Percentiles rank a stretch among this genome's conserved stretches.
phyloP scores from a whole-genome alignment of 2,888 invertebrate genomes.

The Leucozona laternaria region DNA sequence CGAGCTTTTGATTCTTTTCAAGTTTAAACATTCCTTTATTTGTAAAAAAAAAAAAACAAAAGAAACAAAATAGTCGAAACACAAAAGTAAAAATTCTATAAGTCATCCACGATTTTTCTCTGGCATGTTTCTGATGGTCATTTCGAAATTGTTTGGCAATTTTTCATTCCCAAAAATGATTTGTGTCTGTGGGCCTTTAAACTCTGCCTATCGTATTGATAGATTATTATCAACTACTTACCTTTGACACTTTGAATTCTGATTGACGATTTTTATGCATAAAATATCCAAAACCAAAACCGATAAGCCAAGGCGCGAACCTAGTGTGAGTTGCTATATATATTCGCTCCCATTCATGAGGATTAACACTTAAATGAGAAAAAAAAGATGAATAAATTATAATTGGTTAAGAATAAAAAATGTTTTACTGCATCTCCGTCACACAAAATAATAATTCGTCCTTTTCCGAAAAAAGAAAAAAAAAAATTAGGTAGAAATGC shows the following conservation, averaged over 20 bases:
- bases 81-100: no score
- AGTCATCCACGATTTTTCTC: no score
- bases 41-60: no score
- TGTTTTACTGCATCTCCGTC: no score
- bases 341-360: conserved; percentile 39
- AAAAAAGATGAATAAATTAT: not conserved
- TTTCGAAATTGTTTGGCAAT: not conserved
- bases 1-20: no score
- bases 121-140: not conserved
- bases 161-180: not conserved
- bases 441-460: no score
- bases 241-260: conserved; percentile 69
- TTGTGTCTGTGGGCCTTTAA: not conserved
- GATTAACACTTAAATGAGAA: not conserved
- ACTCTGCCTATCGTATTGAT: not conserved
- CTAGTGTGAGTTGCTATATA: conserved; percentile 79
- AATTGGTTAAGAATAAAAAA: no score
- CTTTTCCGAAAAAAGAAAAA: no score
- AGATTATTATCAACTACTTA: not conserved
- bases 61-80: no score
- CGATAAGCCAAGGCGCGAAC: conserved; percentile 80
- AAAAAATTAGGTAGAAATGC: no score
- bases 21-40: no score
- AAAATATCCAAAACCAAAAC: conserved; percentile 79
- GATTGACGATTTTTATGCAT: conserved; percentile 75